Evolutionary conservation across 2,797 vertebrate species (phyloP).

Genomic region (Amazonetta brasiliensis): DNA sequence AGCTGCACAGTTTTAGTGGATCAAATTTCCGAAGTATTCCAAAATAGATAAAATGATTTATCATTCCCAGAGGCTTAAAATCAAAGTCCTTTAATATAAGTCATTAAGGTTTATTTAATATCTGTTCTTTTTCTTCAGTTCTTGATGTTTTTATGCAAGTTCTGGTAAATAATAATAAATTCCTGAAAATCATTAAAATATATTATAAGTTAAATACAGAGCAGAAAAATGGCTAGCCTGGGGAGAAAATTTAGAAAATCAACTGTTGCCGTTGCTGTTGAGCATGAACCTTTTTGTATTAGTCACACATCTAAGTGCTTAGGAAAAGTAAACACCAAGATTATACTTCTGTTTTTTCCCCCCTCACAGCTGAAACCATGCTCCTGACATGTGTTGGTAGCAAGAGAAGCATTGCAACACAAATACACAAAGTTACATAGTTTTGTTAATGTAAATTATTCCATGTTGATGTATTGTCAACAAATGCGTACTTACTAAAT

Average conservation of each 20-base stretch:
- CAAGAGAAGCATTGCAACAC: background rate
- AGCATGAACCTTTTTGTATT: background rate
- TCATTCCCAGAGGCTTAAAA: background rate
- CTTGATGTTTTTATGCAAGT: background rate
- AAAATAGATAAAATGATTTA: background rate
- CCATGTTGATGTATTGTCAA: background rate
- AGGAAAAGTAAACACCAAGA: background rate
- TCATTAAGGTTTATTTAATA: background rate
- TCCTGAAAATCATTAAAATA: background rate
- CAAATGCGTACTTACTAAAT: background rate
- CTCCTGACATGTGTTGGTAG: background rate
- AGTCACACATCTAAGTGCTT: background rate
- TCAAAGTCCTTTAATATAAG: background rate
- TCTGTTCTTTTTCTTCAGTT: background rate
- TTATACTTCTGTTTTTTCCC: background rate
- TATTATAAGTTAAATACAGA: background rate
- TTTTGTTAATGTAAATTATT: background rate
- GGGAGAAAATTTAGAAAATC: background rate
- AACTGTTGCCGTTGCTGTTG: background rate
- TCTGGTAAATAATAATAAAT: background rate
- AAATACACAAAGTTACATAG: too few relatives aligned
- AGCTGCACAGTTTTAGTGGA: background rate
- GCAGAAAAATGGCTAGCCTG: background rate
- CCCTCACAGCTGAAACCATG: background rate
- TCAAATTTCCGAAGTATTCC: background rate